Percentiles rank a stretch among this genome's conserved stretches.
Evolutionary conservation across 1,140 invertebrate genomes (phyloP).

Genomic region (Copidosoma floridanum): DNA sequence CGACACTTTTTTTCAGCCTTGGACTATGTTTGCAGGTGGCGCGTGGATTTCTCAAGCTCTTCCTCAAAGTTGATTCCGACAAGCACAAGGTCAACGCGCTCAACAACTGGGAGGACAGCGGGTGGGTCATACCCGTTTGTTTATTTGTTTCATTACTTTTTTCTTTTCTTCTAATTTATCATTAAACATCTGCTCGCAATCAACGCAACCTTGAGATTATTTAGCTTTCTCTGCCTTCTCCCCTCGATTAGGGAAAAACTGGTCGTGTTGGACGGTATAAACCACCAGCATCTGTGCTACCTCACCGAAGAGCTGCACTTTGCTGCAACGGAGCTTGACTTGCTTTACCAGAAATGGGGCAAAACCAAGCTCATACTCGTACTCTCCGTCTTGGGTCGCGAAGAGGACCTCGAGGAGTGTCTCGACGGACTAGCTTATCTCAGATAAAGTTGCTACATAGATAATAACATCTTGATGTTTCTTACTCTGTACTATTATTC

Average conservation of each 20-base stretch:
- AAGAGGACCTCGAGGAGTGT: slow-evolving; percentile 32
- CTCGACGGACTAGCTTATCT: slow-evolving; percentile 33
- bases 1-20: no score
- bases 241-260: slow-evolving; percentile 31
- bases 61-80: slow-evolving; percentile 26
- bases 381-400: slow-evolving; percentile 34
- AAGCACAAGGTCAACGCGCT: slow-evolving; percentile 23
- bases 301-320: slow-evolving; percentile 30
- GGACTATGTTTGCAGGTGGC: slow-evolving; percentile 36
- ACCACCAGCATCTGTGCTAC: slow-evolving; percentile 41
- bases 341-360: slow-evolving; percentile 24
- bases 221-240: neutral
- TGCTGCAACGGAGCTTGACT: slow-evolving; percentile 20
- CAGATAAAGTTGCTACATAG: no score
- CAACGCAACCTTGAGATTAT: neutral
- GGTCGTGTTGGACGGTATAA: slow-evolving; percentile 34
- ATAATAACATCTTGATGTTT: no score
- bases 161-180: no score
- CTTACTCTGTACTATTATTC: no score
- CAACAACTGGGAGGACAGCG: slow-evolving; percentile 30
- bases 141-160: neutral
- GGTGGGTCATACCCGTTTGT: slow-evolving; percentile 25
- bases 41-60: slow-evolving; percentile 28
- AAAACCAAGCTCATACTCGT: slow-evolving; percentile 27
- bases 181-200: no score